These are phyloP conservation scores for Noturus placidus DNA, from an alignment of 2,113 vertebrate genomes.

Conservation along the genomic window DNA sequence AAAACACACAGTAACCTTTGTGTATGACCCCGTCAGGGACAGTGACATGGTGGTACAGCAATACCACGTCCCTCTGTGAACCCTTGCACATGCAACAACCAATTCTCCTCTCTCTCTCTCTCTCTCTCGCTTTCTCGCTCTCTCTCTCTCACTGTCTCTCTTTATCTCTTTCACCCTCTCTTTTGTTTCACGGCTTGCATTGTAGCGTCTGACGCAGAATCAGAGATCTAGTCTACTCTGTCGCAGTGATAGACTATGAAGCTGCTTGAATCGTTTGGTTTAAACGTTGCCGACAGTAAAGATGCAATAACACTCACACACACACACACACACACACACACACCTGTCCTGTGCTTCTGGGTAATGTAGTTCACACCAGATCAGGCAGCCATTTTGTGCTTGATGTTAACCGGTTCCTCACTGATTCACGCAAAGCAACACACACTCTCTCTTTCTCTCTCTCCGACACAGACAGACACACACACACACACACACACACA, in stretches of 20 bases:
- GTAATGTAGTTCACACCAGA: conserved; percentile 38
- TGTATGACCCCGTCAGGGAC: conserved; percentile 12
- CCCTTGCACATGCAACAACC: conserved; percentile 38
- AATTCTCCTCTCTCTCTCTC: background rate
- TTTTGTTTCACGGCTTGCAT: conserved; percentile 2
- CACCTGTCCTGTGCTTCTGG: conserved; percentile 27
- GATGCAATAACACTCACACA: conserved; percentile 33
- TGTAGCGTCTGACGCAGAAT: conserved; percentile 17
- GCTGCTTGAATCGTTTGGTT: conserved; percentile 35
- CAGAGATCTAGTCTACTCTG: background rate
- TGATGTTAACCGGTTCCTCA: conserved; percentile 14
- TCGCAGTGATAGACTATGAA: conserved; percentile 19
- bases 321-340: conserved; percentile 20
- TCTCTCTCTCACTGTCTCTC: background rate
- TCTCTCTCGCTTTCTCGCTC: background rate
- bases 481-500: conserved; percentile 13
- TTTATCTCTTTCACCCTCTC: background rate
- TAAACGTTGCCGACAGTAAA: conserved; percentile 17
- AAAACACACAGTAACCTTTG: conserved; percentile 1
- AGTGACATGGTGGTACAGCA: conserved; percentile 8
- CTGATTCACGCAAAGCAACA: conserved; percentile 18
- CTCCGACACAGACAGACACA: conserved; percentile 5
- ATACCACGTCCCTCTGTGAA: conserved; percentile 9
- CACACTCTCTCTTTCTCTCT: background rate
- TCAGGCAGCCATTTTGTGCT: conserved; percentile 27